Conservation (phyloP, 2,797 vertebrate genomes). For the Rhinoraja longicauda region DNA sequence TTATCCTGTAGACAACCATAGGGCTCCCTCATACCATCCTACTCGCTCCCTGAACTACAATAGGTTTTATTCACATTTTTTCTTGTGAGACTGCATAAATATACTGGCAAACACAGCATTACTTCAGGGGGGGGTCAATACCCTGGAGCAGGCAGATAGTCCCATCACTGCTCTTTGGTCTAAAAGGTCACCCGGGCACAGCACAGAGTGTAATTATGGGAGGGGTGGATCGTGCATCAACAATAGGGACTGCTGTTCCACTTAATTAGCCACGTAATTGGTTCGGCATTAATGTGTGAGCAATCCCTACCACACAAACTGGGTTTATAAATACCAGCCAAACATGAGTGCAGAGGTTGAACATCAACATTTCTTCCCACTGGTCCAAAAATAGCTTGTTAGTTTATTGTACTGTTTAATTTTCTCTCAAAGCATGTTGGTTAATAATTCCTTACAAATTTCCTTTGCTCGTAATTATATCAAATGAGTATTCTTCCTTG, state of each 20-base stretch:
- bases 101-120: background rate
- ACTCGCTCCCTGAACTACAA: background rate
- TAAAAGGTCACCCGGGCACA: background rate
- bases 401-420: background rate
- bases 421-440: background rate
- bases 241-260: background rate
- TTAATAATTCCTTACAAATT: conserved; percentile 1
- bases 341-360: background rate
- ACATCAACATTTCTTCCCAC: background rate
- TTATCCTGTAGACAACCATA: too few species aligned
- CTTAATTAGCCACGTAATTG: background rate
- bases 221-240: background rate
- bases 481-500: background rate
- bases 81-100: background rate
- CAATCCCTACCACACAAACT: background rate
- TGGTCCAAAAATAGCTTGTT: background rate
- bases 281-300: background rate
- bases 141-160: background rate
- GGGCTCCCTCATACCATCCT: too few species aligned
- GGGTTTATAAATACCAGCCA: background rate
- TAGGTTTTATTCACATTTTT: background rate
- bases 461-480: background rate
- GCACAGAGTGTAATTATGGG: background rate
- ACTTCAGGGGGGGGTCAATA: background rate
- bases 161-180: background rate